phyloP scores from a whole-genome alignment of 2,797 vertebrate species.

The Orientallactaga sibirica region DNA sequence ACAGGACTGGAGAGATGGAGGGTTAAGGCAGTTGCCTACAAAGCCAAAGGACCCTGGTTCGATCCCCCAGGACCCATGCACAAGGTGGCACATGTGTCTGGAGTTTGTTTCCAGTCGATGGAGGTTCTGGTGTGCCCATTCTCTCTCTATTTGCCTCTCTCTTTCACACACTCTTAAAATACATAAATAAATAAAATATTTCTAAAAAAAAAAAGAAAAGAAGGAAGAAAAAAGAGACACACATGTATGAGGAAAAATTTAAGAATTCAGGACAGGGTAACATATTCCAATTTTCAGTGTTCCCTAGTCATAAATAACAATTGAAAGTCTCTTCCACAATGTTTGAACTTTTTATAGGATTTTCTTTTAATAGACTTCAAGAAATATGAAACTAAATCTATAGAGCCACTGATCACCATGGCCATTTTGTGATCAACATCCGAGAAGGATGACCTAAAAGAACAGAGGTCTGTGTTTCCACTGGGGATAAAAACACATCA shows the following conservation, averaged over 20 bases:
- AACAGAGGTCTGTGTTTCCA: slow-evolving; percentile 26
- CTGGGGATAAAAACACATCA: neutral
- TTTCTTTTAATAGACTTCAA: slow-evolving; percentile 54
- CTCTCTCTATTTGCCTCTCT: too few relatives aligned
- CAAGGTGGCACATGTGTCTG: too few relatives aligned
- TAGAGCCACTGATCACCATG: neutral
- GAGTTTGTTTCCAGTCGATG: too few relatives aligned
- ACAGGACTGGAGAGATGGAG: too few relatives aligned
- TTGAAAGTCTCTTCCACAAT: slow-evolving; percentile 47
- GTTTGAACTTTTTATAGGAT: slow-evolving; percentile 54
- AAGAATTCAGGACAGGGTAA: neutral
- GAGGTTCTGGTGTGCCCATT: too few relatives aligned
- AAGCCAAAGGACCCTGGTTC: too few relatives aligned
- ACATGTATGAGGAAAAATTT: neutral
- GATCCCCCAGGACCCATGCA: too few relatives aligned
- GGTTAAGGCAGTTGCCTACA: too few relatives aligned
- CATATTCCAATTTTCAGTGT: slow-evolving; percentile 50
- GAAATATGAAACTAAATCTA: slow-evolving; percentile 34
- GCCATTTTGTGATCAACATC: slow-evolving; percentile 9
- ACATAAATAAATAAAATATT: too few relatives aligned
- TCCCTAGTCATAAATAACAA: slow-evolving; percentile 42
- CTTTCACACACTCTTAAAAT: too few relatives aligned
- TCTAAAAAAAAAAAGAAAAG: neutral
- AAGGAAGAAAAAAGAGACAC: neutral
- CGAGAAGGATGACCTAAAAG: neutral